Evolutionary conservation across 1,140 invertebrate species (phyloP).

Genomic region (Hypsibius dujardini): DNA sequence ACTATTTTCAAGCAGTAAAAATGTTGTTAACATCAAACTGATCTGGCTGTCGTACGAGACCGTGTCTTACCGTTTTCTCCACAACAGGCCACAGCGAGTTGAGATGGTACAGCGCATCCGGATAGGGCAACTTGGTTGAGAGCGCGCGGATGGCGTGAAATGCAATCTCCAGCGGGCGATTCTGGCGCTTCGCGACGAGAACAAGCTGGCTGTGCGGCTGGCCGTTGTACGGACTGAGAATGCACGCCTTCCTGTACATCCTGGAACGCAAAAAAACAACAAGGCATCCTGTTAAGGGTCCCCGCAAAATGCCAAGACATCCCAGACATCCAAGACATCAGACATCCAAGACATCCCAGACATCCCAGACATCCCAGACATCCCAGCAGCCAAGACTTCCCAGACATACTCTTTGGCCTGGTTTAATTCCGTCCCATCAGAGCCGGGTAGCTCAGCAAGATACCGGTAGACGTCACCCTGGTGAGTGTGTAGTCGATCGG

Average conservation of each 20-base stretch:
- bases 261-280: not conserved
- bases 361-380: no score
- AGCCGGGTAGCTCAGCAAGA: not conserved
- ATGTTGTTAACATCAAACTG: not conserved
- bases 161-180: not conserved
- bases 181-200: conserved; percentile 5
- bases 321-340: no score
- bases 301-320: no score
- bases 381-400: no score
- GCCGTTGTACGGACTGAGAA: not conserved
- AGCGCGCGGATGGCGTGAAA: not conserved
- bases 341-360: no score
- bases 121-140: not conserved
- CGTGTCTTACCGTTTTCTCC: not conserved
- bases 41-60: not conserved
- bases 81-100: not conserved
- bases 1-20: not conserved
- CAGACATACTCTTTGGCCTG: conserved; percentile 1
- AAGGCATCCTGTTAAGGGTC: no score
- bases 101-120: not conserved
- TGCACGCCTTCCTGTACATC: not conserved
- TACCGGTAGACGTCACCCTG: conserved; percentile 5
- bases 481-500: conserved; percentile 1
- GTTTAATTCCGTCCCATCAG: not conserved
- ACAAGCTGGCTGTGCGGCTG: not conserved